Evolutionary conservation across 2,113 vertebrate species (phyloP).

Genomic region (Trinectes maculatus): DNA sequence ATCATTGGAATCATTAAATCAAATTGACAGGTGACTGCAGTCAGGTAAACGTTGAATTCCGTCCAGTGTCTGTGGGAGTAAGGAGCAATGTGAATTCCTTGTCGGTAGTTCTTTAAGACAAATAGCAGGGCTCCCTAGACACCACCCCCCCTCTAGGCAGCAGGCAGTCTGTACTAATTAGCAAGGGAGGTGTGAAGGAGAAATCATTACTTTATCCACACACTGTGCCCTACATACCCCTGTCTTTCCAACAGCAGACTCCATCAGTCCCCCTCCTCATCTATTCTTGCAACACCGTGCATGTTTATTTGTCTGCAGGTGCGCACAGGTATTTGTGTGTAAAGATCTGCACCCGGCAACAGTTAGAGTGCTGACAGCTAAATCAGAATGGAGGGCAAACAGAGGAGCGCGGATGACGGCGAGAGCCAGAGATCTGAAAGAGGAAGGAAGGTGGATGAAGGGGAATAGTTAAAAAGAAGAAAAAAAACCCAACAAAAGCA

Average conservation of each 20-base stretch:
- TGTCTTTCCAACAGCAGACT: conserved; percentile 33
- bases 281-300: conserved; percentile 37
- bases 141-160: conserved; percentile 73
- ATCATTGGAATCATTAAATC: conserved; percentile 75
- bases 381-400: conserved; percentile 52
- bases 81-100: conserved; percentile 61
- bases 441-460: conserved; percentile 18
- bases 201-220: conserved; percentile 83
- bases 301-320: conserved; percentile 23
- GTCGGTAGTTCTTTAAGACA: conserved; percentile 82
- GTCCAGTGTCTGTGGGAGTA: conserved; percentile 73
- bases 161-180: conserved; percentile 82
- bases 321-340: conserved; percentile 23
- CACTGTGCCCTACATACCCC: conserved; percentile 69
- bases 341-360: conserved; percentile 4
- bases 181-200: conserved; percentile 81
- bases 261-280: conserved; percentile 55
- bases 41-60: conserved; percentile 64
- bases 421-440: conserved; percentile 5
- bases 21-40: conserved; percentile 65
- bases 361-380: neutral
- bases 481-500: conserved; percentile 25
- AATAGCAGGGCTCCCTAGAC: conserved; percentile 79
- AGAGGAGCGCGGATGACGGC: conserved; percentile 8
- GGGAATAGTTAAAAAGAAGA: conserved; percentile 22